phyloP scores from a whole-genome alignment of 2,797 vertebrate species.

The Sebastes dallii region DNA sequence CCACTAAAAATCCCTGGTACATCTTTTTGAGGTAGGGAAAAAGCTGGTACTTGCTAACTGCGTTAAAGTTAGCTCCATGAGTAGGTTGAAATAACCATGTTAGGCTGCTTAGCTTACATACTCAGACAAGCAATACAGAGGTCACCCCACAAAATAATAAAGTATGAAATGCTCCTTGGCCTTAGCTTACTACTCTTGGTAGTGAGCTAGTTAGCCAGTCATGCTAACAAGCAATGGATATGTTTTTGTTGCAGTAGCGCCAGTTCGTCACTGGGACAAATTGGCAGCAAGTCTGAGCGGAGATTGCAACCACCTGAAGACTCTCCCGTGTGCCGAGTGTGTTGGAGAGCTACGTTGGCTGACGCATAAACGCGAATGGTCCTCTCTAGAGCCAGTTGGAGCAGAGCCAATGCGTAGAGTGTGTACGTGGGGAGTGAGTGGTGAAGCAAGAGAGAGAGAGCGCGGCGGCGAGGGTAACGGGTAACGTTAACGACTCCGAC shows the following conservation, averaged over 20 bases:
- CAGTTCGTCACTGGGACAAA: not conserved
- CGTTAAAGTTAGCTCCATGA: no score
- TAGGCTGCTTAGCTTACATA: not conserved
- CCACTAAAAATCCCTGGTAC: no score
- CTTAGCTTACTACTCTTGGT: not conserved
- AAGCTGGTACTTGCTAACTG: not conserved
- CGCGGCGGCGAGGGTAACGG: no score
- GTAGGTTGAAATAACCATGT: not conserved
- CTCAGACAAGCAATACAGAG: not conserved
- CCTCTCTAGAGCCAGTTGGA: no score
- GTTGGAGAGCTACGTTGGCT: no score
- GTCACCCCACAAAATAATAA: not conserved
- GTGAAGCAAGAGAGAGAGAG: no score
- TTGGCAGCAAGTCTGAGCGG: not conserved
- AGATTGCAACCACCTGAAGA: no score
- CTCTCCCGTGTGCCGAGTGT: no score
- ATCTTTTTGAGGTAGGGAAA: no score
- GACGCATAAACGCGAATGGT: rapidly evolving
- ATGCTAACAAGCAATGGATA: not conserved
- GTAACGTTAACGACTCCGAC: no score
- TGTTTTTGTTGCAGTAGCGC: not conserved
- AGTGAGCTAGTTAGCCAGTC: not conserved
- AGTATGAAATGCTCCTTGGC: not conserved
- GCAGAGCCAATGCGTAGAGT: no score
- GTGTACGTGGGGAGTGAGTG: no score